Evolutionary conservation across 1,140 invertebrate species (phyloP).

Genomic region (Sycophaga agraensis): DNA sequence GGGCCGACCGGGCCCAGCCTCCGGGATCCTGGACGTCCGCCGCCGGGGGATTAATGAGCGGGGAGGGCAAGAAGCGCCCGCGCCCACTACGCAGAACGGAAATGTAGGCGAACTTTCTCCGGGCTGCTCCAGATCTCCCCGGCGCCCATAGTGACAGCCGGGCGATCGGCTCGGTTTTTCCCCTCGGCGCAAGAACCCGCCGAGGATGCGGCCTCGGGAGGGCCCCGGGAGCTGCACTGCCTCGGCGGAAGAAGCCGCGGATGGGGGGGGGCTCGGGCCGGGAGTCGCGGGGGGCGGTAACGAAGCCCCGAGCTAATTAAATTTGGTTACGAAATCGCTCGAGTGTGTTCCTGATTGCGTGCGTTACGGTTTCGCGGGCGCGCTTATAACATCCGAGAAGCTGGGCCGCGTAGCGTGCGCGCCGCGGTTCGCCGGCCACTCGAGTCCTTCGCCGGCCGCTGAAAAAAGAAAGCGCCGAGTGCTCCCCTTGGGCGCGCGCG

Average conservation of each 20-base stretch:
- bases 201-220: too few species aligned
- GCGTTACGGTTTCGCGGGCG: slow-evolving; percentile 32
- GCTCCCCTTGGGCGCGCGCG: neutral
- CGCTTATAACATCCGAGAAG: slow-evolving; percentile 6
- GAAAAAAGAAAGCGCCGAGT: slow-evolving; percentile 17
- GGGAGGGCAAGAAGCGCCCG: too few species aligned
- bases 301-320: slow-evolving; percentile 52
- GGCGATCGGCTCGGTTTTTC: too few species aligned
- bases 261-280: slow-evolving; percentile 24
- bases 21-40: too few species aligned
- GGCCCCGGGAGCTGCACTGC: neutral
- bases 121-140: too few species aligned
- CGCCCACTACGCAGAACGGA: too few species aligned
- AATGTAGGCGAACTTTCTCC: too few species aligned
- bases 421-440: neutral
- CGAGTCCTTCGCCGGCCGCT: neutral
- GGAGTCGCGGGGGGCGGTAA: too few species aligned
- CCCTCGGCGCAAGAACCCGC: too few species aligned
- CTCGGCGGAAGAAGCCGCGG: neutral
- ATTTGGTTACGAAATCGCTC: slow-evolving; percentile 46
- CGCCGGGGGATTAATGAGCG: too few species aligned
- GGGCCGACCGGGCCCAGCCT: too few species aligned
- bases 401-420: neutral
- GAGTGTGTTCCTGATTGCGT: slow-evolving; percentile 44
- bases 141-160: too few species aligned